These are phyloP conservation scores for Macaria notata DNA, from an alignment of 2,888 invertebrate genomes.

Conservation along the genomic window DNA sequence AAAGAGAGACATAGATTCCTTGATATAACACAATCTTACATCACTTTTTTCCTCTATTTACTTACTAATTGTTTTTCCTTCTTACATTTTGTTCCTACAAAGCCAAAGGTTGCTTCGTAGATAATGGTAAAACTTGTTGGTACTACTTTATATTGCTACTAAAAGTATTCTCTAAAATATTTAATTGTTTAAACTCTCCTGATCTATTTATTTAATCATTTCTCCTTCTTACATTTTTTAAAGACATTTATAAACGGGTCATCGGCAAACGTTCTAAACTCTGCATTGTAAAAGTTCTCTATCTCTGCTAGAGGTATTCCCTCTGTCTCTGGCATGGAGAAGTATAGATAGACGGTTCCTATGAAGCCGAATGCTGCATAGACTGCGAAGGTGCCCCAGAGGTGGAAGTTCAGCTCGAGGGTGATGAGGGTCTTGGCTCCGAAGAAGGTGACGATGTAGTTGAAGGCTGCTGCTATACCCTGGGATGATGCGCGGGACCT, in stretches of 20 bases:
- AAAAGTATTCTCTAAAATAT: too few species aligned
- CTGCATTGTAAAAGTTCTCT: constrained; percentile 66
- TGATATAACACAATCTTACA: too few species aligned
- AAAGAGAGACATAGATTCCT: too few species aligned
- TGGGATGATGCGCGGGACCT: constrained; percentile 75
- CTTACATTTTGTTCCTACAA: too few species aligned
- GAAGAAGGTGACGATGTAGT: constrained; percentile 72
- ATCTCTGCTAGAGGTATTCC: constrained; percentile 71
- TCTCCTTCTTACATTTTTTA: constrained; percentile 46
- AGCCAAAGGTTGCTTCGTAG: too few species aligned
- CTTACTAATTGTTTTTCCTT: too few species aligned
- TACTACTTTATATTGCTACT: too few species aligned
- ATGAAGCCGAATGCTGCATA: constrained; percentile 65
- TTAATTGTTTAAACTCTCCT: too few species aligned
- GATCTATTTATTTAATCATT: too few species aligned
- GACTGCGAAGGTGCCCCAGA: constrained; percentile 74
- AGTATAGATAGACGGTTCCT: constrained; percentile 73
- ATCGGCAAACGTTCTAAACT: constrained; percentile 57
- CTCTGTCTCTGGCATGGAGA: constrained; percentile 78
- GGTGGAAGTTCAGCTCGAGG: constrained; percentile 57
- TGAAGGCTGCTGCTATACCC: constrained; percentile 73
- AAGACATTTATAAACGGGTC: constrained; percentile 59
- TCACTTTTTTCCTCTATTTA: too few species aligned
- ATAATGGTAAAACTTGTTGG: too few species aligned
- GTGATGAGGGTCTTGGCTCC: constrained; percentile 75